These are phyloP conservation scores for Ctenomys sociabilis DNA, from an alignment of 2,113 vertebrate species.

Conservation along the genomic window DNA sequence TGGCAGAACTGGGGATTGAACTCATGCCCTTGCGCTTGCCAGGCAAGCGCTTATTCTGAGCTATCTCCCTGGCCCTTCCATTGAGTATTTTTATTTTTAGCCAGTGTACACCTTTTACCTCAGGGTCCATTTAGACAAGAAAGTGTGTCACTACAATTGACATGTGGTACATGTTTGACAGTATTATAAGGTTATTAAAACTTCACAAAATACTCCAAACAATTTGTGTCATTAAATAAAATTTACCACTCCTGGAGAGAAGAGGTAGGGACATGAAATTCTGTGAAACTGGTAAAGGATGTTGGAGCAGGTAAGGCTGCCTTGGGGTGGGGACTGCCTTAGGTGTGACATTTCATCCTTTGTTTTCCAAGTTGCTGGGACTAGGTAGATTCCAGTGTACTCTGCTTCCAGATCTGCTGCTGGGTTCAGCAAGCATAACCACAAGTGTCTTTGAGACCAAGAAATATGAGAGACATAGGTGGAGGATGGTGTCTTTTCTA, in stretches of 20 bases:
- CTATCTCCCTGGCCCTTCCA: too few relatives aligned
- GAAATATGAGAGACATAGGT: not conserved
- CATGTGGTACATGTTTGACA: slow-evolving; percentile 34
- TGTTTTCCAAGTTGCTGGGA: not conserved
- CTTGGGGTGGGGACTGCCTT: not conserved
- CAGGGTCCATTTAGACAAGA: slow-evolving; percentile 14
- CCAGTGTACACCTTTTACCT: slow-evolving; percentile 67
- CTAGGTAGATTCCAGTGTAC: not conserved
- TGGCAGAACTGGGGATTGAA: too few relatives aligned
- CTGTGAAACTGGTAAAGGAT: not conserved
- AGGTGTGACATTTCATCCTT: not conserved
- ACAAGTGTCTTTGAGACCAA: not conserved
- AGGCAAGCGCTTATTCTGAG: too few relatives aligned
- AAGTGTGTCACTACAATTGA: not conserved
- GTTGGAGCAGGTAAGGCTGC: not conserved
- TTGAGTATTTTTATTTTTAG: too few relatives aligned
- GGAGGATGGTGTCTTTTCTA: not conserved
- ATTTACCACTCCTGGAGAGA: not conserved
- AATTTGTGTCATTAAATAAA: slow-evolving; percentile 21
- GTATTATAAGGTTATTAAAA: slow-evolving; percentile 75
- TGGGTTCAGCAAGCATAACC: not conserved
- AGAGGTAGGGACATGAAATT: not conserved
- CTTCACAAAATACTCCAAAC: not conserved
- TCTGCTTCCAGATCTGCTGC: not conserved
- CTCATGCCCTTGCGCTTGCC: too few relatives aligned